Percentiles rank a stretch among this genome's conserved stretches.
Conservation (phyloP, 2,797 vertebrate species). For the Pantherophis vulpinus region DNA sequence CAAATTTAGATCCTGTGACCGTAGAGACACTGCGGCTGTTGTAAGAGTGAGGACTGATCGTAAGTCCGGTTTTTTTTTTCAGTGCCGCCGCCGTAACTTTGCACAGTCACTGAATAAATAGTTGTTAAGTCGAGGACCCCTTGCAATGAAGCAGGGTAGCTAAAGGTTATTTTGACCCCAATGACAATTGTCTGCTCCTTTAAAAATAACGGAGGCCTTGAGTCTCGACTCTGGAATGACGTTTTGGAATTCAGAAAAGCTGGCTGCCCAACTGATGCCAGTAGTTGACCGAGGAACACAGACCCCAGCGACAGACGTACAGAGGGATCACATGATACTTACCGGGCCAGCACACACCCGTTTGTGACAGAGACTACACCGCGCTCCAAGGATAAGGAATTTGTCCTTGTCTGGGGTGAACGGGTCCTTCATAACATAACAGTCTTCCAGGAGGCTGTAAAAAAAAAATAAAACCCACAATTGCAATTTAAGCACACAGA, state of each 20-base stretch:
- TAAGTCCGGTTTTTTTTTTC: too few species aligned
- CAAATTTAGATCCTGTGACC: too few species aligned
- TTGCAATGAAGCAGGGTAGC: not conserved
- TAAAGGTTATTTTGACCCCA: not conserved
- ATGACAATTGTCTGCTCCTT: not conserved
- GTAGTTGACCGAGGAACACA: conserved; percentile 8
- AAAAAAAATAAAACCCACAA: not conserved
- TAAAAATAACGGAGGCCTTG: not conserved
- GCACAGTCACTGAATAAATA: not conserved
- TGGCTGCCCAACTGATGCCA: not conserved
- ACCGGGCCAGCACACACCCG: conserved; percentile 82
- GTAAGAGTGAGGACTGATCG: too few species aligned
- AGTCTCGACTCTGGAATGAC: not conserved
- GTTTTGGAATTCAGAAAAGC: not conserved
- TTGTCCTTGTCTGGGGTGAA: conserved; percentile 81
- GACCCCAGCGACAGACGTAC: not conserved
- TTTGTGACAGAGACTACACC: conserved; percentile 77
- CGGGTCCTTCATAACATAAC: conserved; percentile 84
- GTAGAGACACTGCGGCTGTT: too few species aligned
- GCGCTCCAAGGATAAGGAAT: conserved; percentile 84
- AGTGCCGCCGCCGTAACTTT: too few species aligned
- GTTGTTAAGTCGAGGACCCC: not conserved
- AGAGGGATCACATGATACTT: conserved; percentile 52
- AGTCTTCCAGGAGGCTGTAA: conserved; percentile 83
- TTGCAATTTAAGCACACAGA: not conserved